These are phyloP conservation scores for Archips crataeganus DNA, from an alignment of 2,888 invertebrate species.

Conservation along the genomic window DNA sequence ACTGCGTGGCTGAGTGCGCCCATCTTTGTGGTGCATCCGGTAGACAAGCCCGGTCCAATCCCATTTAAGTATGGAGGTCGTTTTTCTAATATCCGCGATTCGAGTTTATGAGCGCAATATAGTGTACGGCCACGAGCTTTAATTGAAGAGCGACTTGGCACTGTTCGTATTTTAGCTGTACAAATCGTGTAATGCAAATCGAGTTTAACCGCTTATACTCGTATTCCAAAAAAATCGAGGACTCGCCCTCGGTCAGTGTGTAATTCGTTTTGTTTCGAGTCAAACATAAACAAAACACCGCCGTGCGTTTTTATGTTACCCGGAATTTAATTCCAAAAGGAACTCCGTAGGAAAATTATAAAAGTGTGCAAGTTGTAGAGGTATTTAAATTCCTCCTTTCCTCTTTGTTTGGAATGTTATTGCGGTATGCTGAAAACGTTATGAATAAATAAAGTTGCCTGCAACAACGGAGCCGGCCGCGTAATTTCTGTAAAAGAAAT, in stretches of 20 bases:
- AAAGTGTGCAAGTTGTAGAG: conserved; percentile 52
- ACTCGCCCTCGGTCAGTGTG: neutral
- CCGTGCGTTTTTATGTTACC: conserved; percentile 17
- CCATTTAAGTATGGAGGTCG: no score
- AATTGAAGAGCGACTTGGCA: no score
- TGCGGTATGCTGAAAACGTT: conserved; percentile 47
- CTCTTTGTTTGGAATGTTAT: conserved; percentile 46
- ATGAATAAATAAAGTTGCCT: conserved; percentile 49
- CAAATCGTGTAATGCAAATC: no score
- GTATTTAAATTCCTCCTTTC: conserved; percentile 48
- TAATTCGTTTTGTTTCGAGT: neutral
- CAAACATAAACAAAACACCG: conserved; percentile 7
- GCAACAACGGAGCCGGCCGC: conserved; percentile 22
- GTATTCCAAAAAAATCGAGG: no score
- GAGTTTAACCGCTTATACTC: no score
- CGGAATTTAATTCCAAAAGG: conserved; percentile 47
- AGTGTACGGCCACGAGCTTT: no score
- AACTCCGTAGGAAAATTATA: conserved; percentile 51
- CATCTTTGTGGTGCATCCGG: no score
- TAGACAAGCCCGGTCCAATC: no score
- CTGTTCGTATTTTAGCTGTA: no score
- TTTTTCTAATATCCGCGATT: no score
- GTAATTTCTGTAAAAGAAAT: conserved; percentile 26
- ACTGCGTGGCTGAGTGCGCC: no score
- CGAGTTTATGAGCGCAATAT: no score